Base-by-base conservation (phyloP, 2,888 invertebrate species). In the Anoplius nigerrimus region DNA sequence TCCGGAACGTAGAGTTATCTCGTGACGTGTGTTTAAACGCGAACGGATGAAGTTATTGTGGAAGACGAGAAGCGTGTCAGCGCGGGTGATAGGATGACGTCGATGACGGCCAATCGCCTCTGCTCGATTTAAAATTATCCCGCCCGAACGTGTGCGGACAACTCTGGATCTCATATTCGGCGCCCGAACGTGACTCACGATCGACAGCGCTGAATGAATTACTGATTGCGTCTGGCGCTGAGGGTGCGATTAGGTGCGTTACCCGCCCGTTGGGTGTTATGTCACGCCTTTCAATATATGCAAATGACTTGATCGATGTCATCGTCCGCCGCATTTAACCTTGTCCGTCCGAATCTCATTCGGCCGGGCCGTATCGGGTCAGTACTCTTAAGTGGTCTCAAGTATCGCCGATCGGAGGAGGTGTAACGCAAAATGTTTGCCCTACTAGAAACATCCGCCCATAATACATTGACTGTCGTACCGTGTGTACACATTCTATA, bases 271-370 rank as follows among this genome's bases (percentile, higher is more conserved):
- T 53, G 60, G 59, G 59, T 57, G 74, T 78, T 78, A 78, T 76
- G 74, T 80, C 78, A 78, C 62, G 59, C 63, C 65, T 70, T 71
- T 67, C 67, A 72, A 76, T 72, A 65, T 69, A 71, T 76, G 74
- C 78, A 70, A 70, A 80, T 76, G 78, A 73, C 71, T 75, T 56
- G 57, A 65, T 27, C 75, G 80, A 76, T 79, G 77, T 68, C 73
- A 75, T 78, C 78, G 66, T 51, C 54, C 63, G 42, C 22, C 69
- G 43, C 22, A 51, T 66, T 60, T 65, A 61, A 21, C 43, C 48
- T 42, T 51, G 27, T 20, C 56, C 55, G 54, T 20, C 53, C 53
- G 22, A 2, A 43, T 42, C 71, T 62, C 52, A 48, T 62, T 43
- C 16, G n/a, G 22, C 16, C 48, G 11, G 13, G 5, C 48, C 34